phyloP scores from a whole-genome alignment of 2,113 vertebrate species.

The Chaetodon auriga region DNA sequence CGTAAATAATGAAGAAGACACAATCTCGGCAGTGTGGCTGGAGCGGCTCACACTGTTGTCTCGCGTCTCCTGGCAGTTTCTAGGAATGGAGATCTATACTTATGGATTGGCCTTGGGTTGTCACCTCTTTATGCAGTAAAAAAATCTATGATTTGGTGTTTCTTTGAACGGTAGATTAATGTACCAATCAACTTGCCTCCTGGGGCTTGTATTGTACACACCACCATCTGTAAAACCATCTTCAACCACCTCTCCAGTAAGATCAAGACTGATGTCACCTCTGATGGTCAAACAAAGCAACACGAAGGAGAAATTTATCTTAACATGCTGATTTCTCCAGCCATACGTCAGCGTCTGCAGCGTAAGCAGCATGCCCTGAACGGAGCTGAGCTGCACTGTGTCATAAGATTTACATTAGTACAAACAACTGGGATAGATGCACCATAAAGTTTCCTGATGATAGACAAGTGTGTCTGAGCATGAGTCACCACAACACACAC shows the following conservation, averaged over 20 bases:
- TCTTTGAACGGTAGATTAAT: constrained; percentile 44
- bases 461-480: constrained; percentile 50
- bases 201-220: not conserved
- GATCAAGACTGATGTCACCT: constrained; percentile 8
- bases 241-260: not conserved
- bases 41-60: constrained; percentile 12
- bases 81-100: constrained; percentile 41
- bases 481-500: constrained; percentile 66
- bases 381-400: constrained; percentile 11
- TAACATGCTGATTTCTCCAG: constrained; percentile 17
- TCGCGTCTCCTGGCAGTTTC: constrained; percentile 29
- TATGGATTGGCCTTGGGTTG: constrained; percentile 54
- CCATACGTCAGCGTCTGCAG: constrained; percentile 34
- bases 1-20: constrained; percentile 84
- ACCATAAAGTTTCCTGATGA: constrained; percentile 61
- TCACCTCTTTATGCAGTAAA: constrained; percentile 13
- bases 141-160: constrained; percentile 40
- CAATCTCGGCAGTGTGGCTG: constrained; percentile 63
- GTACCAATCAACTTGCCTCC: not conserved
- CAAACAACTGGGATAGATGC: constrained; percentile 61
- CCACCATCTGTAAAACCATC: not conserved
- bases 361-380: not conserved
- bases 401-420: constrained; percentile 55
- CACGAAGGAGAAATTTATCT: constrained; percentile 8
- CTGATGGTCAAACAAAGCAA: constrained; percentile 14